These are phyloP conservation scores for Trichogramma dendrolimi DNA, from an alignment of 2,888 invertebrate genomes.

Conservation along the genomic window DNA sequence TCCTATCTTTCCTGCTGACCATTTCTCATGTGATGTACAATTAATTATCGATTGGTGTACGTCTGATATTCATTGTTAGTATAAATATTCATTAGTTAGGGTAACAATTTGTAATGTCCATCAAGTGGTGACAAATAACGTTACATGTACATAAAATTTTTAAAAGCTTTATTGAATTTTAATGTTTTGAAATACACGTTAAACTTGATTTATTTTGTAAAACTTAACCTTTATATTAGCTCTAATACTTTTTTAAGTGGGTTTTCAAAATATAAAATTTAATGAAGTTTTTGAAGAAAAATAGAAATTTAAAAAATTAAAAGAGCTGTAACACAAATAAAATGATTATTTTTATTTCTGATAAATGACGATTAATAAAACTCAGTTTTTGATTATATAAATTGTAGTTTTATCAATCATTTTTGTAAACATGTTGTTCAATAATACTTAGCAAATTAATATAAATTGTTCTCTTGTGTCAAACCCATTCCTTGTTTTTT, in stretches of 20 bases:
- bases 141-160: conserved; percentile 31
- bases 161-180: conserved; percentile 29
- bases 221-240: conserved; percentile 21
- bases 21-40: conserved; percentile 28
- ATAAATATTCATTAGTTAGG: conserved; percentile 30
- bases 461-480: conserved; percentile 15
- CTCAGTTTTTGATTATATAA: conserved; percentile 30
- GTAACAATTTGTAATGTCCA: conserved; percentile 31
- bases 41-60: conserved; percentile 26
- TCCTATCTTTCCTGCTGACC: conserved; percentile 24
- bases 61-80: conserved; percentile 30
- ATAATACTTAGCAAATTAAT: conserved; percentile 21
- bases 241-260: conserved; percentile 14
- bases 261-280: conserved; percentile 26
- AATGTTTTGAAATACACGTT: conserved; percentile 26
- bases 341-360: conserved; percentile 29
- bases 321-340: conserved; percentile 28
- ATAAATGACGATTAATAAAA: conserved; percentile 29
- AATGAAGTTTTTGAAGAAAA: conserved; percentile 29
- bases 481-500: conserved; percentile 9
- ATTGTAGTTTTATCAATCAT: conserved; percentile 26
- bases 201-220: conserved; percentile 21
- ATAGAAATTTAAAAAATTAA: conserved; percentile 28
- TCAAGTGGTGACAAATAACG: conserved; percentile 28
- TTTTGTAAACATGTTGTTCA: conserved; percentile 20